Percentiles rank a stretch among this genome's conserved stretches.
Conservation (phyloP, 2,113 vertebrate species). For the Nansenia antarctica region DNA sequence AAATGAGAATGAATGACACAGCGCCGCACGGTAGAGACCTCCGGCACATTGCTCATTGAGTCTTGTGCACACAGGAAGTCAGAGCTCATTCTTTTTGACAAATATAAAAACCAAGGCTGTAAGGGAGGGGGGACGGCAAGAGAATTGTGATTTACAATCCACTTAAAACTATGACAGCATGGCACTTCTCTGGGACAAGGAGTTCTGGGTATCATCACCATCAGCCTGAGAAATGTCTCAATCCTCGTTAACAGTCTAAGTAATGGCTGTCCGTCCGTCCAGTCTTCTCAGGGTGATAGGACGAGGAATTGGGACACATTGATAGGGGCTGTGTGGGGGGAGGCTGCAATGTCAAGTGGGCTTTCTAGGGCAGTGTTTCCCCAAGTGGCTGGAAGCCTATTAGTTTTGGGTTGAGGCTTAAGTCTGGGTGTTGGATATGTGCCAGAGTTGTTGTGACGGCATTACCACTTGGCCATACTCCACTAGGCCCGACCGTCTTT, state of each 20-base stretch:
- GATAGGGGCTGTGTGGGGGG: no score
- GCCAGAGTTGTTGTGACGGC: no score
- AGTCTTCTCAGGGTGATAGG: no score
- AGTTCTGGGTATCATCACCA: background rate
- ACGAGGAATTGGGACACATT: no score
- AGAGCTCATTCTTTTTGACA: background rate
- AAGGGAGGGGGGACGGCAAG: background rate
- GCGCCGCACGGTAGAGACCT: background rate
- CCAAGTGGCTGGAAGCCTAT: background rate
- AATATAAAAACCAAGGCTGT: background rate
- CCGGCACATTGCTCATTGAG: background rate
- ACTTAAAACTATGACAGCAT: background rate
- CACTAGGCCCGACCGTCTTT: background rate
- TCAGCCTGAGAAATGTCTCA: background rate
- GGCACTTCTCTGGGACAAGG: background rate
- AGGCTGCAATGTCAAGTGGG: no score
- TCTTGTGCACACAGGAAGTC: constrained; percentile 2
- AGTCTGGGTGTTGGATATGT: no score
- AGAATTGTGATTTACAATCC: constrained; percentile 5
- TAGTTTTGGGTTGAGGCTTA: background rate
- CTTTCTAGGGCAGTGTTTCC: no score
- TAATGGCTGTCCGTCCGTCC: background rate
- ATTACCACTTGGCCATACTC: no score
- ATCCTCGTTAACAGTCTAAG: background rate
- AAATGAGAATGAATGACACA: constrained; percentile 1